Conservation (phyloP, 2,113 vertebrate genomes). For the Tachysurus fulvidraco region DNA sequence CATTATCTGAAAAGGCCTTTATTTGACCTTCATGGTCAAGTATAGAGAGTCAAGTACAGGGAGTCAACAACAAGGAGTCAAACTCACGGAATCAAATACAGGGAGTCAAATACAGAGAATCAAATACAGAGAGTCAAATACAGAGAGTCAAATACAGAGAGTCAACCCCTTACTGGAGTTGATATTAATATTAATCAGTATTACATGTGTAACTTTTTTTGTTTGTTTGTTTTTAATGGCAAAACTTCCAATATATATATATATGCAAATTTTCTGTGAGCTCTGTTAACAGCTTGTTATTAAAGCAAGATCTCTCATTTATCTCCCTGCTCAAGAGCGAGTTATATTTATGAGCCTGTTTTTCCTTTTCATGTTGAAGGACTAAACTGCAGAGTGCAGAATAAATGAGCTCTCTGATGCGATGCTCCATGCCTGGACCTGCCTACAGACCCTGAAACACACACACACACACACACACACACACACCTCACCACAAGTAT, state of each 20-base stretch:
- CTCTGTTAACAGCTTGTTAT: not conserved
- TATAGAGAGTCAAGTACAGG: no score
- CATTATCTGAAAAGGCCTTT: no score
- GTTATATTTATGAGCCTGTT: conserved; percentile 1
- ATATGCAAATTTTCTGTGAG: no score
- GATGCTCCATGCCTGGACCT: conserved; percentile 14
- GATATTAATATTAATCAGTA: not conserved
- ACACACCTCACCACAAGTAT: conserved; percentile 1
- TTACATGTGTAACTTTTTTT: not conserved
- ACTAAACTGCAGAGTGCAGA: conserved; percentile 8
- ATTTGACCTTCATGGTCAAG: no score
- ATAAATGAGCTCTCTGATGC: conserved; percentile 10
- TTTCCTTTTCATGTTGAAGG: conserved; percentile 22
- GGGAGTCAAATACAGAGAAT: no score
- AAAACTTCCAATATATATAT: not conserved
- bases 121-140: no score
- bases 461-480: conserved; percentile 6
- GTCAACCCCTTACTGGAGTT: not conserved
- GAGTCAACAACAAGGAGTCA: no score
- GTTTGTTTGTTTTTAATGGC: not conserved
- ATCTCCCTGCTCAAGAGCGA: not conserved
- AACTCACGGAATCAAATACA: no score
- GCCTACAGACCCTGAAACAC: conserved; percentile 3
- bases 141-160: not conserved
- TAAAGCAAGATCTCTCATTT: conserved; percentile 15